Conservation (phyloP, 2,797 vertebrate species). For the Eulemur coronatus region DNA sequence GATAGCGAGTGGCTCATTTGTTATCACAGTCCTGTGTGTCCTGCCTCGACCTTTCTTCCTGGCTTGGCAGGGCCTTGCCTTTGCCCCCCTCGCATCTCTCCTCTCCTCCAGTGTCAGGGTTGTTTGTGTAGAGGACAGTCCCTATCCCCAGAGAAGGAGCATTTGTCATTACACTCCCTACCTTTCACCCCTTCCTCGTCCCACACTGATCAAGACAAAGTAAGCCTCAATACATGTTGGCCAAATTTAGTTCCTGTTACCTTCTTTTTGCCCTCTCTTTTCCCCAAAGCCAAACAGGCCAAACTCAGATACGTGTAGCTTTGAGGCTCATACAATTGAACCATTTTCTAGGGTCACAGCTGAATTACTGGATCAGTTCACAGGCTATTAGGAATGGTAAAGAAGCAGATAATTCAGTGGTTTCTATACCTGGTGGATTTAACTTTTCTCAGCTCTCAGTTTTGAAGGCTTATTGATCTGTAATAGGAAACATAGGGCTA, state of each 20-base stretch:
- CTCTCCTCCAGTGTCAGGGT: not conserved
- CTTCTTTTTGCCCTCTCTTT: not conserved
- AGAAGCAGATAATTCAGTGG: not conserved
- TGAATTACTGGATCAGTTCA: not conserved
- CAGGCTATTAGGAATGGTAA: not conserved
- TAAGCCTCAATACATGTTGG: not conserved
- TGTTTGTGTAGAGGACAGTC: not conserved
- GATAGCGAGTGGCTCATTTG: not conserved
- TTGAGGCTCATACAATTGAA: not conserved
- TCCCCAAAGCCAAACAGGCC: not conserved
- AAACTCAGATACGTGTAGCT: not conserved
- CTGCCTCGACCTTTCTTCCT: not conserved
- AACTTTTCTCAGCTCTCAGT: not conserved
- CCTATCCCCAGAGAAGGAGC: not conserved
- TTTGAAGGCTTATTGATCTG: constrained; percentile 47
- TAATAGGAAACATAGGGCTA: not conserved
- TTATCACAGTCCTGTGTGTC: not conserved
- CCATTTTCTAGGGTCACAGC: not conserved
- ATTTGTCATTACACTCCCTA: not conserved
- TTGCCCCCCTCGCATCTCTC: not conserved
- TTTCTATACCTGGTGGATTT: constrained; percentile 26
- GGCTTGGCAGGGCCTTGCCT: not conserved
- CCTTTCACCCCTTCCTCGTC: not conserved
- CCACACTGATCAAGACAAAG: not conserved
- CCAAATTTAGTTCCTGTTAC: not conserved